Conservation (phyloP, 2,113 vertebrate genomes). For the Zosterops japonicus region DNA sequence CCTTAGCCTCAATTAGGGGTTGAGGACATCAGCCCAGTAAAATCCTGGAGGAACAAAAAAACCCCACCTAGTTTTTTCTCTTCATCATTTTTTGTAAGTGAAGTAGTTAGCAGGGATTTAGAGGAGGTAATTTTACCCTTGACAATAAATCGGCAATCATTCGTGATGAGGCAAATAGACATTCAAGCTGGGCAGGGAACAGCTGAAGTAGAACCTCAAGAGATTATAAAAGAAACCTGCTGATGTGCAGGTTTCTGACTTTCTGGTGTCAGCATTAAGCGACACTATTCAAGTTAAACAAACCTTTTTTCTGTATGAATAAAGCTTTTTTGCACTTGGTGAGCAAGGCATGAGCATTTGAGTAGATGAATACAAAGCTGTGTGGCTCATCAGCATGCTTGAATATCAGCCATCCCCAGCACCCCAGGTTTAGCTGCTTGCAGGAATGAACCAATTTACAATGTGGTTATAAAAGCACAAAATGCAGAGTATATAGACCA, state of each 20-base stretch:
- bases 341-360: conserved; percentile 30
- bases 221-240: conserved; percentile 69
- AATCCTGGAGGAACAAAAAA: neutral
- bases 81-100: conserved; percentile 32
- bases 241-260: conserved; percentile 65
- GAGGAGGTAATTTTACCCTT: conserved; percentile 52
- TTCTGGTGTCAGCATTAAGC: conserved; percentile 62
- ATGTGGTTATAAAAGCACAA: neutral
- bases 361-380: neutral
- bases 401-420: neutral
- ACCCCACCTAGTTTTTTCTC: neutral
- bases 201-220: conserved; percentile 58
- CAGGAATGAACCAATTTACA: neutral
- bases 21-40: neutral
- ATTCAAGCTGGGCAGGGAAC: conserved; percentile 49
- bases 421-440: neutral
- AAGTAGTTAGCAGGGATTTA: conserved; percentile 64
- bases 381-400: neutral
- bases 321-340: conserved; percentile 14
- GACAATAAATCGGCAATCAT: conserved; percentile 64
- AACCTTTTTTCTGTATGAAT: conserved; percentile 25
- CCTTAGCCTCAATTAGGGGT: conserved; percentile 5
- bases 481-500: neutral
- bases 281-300: conserved; percentile 59
- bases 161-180: conserved; percentile 60